Evolutionary conservation across 2,113 vertebrate species (phyloP), one percentile per base, ranked within the genome.

Genomic region (Mus spicilegus): DNA sequence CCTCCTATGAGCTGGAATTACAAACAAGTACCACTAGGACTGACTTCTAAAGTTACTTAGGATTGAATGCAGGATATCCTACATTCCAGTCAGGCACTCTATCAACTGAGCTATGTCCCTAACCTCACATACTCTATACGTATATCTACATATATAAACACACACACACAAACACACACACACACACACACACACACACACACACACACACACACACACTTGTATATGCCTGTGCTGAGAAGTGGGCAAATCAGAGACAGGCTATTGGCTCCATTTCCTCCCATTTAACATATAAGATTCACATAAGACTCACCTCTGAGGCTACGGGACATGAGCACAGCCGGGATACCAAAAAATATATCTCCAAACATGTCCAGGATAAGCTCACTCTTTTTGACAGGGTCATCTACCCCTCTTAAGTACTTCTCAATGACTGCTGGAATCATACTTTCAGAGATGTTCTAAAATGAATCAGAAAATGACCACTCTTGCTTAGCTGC

Each of bases 381-480:
- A 51, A 7, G 46, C 5, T 54, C 33, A 54, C 33, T 70, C 67
- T 56, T 72, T 88, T 88, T 56, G 86, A 3, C 24, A 39, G 67
- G 86, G 67, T 88, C 86, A 0, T 88, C 49, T 56, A 49, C 39
- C 28, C 24, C 46, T 56, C 51, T 69, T 73, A 56, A n/a, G 26
- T 72, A 88, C 67, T 73, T 73, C 36, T 73, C 49, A 72, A 19
- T 73, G 86, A 16, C 6, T 36, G 12, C 69, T 0, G 93, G 6
- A 58, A 20, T 24, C 61, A 97, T 20, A 16, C 94, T 42, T 24
- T 97, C 30, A 61, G 94, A 28, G 58, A 98, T 28, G 0, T 2
- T 11, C 98, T 98, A 81, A 65, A 97, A 96, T 19, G 39, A 28
- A 85, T 17, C 30, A 61, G 33, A 87, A 56, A 81, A 54, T 36